These are phyloP conservation scores for Morbakka virulenta DNA, from an alignment of 30 jellyfish, hydroid and myxozoan species.

Conservation along the genomic window DNA sequence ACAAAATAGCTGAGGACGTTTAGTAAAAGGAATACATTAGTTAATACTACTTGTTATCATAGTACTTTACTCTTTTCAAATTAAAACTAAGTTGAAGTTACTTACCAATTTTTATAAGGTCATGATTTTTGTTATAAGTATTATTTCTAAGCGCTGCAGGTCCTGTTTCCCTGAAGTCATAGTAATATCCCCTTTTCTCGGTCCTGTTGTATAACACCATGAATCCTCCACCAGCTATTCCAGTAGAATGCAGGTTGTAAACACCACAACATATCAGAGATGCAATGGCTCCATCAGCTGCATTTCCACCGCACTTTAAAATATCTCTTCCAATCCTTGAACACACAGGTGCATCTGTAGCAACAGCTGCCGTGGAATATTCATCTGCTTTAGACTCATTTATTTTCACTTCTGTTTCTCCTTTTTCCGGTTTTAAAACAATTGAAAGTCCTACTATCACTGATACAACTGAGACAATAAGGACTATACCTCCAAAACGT, in stretches of 20 bases:
- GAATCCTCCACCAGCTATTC: conserved; percentile 98
- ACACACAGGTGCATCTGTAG: conserved; percentile 64
- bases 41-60: too few relatives aligned
- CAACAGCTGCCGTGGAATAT: conserved; percentile 71
- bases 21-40: too few relatives aligned
- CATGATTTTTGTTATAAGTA: conserved; percentile 33
- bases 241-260: conserved; percentile 76
- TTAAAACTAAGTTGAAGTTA: too few relatives aligned
- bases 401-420: too few relatives aligned
- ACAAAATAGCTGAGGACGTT: too few relatives aligned
- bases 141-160: conserved; percentile 69
- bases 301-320: conserved; percentile 68
- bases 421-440: too few relatives aligned
- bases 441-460: too few relatives aligned
- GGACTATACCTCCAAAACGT: too few relatives aligned
- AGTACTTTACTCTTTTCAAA: too few relatives aligned
- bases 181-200: conserved; percentile 53
- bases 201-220: conserved; percentile 72
- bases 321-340: conserved; percentile 76
- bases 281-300: conserved; percentile 88
- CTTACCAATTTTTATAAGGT: conserved; percentile 53
- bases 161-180: conserved; percentile 90
- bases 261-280: conserved; percentile 84
- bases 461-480: too few relatives aligned
- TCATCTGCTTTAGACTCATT: too few relatives aligned